phyloP scores from a whole-genome alignment of 2,113 vertebrate genomes.

The Ammodramus savannarum region DNA sequence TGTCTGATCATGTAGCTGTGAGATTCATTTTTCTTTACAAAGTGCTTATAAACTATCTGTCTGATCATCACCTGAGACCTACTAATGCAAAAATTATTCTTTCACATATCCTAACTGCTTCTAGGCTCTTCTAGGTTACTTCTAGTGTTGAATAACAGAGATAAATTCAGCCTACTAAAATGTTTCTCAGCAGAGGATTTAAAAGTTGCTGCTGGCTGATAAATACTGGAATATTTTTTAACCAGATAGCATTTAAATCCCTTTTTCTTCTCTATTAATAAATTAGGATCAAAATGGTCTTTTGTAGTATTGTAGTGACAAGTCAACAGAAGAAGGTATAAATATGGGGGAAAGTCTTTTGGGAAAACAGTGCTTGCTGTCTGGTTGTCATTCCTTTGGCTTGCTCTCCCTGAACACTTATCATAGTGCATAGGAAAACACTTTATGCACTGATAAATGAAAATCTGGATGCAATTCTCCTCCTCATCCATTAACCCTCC shows the following conservation, averaged over 20 bases:
- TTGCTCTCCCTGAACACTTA: not conserved
- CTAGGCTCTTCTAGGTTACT: constrained; percentile 33
- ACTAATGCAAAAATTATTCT: constrained; percentile 63
- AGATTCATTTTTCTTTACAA: constrained; percentile 62
- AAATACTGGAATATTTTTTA: constrained; percentile 4
- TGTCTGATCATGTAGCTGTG: constrained; percentile 64
- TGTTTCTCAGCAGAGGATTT: constrained; percentile 15
- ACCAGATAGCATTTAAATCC: not conserved
- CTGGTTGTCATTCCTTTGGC: not conserved
- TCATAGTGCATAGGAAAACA: not conserved
- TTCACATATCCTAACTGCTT: constrained; percentile 26
- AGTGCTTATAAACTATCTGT: constrained; percentile 48
- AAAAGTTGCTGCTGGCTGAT: constrained; percentile 11
- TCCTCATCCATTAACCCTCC: not conserved
- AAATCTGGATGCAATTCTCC: not conserved
- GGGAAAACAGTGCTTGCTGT: not conserved
- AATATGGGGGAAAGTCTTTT: not conserved
- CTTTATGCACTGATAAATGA: not conserved
- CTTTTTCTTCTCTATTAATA: not conserved
- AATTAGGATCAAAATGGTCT: constrained; percentile 31
- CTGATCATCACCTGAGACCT: constrained; percentile 44
- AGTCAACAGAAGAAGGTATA: not conserved
- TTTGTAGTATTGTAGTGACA: not conserved
- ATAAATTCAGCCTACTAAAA: constrained; percentile 1
- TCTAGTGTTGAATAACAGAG: constrained; percentile 34